These are phyloP conservation scores for Lysandra bellargus DNA, from an alignment of 2,888 invertebrate species.

Conservation along the genomic window DNA sequence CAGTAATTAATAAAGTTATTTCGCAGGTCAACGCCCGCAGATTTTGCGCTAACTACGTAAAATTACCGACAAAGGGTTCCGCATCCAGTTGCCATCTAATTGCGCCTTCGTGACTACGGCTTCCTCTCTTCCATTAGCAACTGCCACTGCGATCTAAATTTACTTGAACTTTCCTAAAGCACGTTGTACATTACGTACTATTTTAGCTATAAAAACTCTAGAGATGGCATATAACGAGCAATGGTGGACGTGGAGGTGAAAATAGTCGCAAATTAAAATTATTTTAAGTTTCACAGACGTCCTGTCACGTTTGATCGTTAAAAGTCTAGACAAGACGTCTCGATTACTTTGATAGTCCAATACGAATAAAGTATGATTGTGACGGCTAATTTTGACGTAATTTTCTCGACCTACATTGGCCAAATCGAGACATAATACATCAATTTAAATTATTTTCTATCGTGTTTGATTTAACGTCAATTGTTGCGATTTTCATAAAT, in stretches of 20 bases:
- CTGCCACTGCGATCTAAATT: constrained; percentile 43
- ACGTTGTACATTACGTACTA: not conserved
- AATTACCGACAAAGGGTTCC: constrained; percentile 71
- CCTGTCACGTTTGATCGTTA: constrained; percentile 40
- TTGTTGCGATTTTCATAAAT: no score
- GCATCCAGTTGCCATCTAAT: constrained; percentile 65
- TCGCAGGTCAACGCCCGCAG: constrained; percentile 54
- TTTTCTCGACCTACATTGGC: not conserved
- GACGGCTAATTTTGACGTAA: not conserved
- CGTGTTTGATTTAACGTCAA: no score
- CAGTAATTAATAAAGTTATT: constrained; percentile 39
- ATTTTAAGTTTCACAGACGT: constrained; percentile 33
- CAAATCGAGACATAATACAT: not conserved
- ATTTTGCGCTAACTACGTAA: constrained; percentile 67
- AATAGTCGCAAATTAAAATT: constrained; percentile 21
- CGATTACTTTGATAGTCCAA: constrained; percentile 37
- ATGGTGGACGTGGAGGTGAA: constrained; percentile 3
- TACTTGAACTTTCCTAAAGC: not conserved
- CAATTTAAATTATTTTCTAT: not conserved
- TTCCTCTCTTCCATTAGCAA: constrained; percentile 65
- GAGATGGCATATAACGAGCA: not conserved
- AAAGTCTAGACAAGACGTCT: constrained; percentile 43
- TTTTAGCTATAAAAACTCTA: not conserved
- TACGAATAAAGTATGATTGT: constrained; percentile 1
- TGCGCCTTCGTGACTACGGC: constrained; percentile 67